Evolutionary conservation across 2,113 vertebrate genomes (phyloP).

Genomic region (Mormyrus iriodes): DNA sequence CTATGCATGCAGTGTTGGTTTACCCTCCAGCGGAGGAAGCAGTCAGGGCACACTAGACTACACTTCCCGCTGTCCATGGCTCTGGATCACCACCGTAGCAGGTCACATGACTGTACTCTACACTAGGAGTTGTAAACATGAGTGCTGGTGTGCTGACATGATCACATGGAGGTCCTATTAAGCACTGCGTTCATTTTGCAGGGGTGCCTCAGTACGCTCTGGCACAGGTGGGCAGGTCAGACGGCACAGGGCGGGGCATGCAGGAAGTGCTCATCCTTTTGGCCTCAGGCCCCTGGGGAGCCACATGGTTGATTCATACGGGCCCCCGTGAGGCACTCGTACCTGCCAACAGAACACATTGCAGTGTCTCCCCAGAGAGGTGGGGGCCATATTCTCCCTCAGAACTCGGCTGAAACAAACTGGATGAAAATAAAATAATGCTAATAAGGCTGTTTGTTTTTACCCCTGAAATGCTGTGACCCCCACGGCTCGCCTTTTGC

Average conservation of each 20-base stretch:
- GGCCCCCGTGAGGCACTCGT: neutral
- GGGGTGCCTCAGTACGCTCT: neutral
- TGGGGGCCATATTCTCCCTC: neutral
- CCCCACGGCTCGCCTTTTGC: neutral
- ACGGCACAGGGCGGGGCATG: neutral
- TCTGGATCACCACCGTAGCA: neutral
- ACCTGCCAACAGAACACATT: neutral
- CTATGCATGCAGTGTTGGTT: neutral
- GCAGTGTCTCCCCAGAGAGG: neutral
- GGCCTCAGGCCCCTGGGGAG: neutral
- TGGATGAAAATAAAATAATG: neutral
- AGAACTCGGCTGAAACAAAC: neutral
- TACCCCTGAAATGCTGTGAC: neutral
- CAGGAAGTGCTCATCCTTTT: neutral
- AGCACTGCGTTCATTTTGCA: neutral
- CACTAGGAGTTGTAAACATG: neutral
- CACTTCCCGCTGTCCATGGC: neutral
- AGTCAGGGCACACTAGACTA: neutral
- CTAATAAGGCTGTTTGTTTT: neutral
- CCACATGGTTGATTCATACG: neutral
- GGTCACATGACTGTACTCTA: neutral
- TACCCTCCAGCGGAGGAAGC: neutral
- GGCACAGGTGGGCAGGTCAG: neutral
- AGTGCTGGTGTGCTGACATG: neutral
- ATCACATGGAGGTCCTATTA: neutral